Percentiles rank a stretch among this genome's conserved stretches.
Evolutionary conservation across 2,113 vertebrate genomes (phyloP).

Genomic region (Hemibagrus wyckioides): DNA sequence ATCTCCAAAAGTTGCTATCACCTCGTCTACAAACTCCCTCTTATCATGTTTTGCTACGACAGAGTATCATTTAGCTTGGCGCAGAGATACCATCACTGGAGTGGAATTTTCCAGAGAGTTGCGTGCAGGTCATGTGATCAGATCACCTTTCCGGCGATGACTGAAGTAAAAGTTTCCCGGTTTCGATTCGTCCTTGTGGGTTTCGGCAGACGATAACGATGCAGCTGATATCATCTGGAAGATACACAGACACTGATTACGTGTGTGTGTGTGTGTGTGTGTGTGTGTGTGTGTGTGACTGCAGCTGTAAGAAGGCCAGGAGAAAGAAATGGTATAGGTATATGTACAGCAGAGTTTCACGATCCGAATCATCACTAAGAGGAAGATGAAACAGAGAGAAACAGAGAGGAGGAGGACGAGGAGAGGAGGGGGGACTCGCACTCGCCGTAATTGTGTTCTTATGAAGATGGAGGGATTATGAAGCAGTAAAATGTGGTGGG

Average conservation of each 20-base stretch:
- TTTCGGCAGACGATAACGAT: not conserved
- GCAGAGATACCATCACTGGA: slow-evolving; percentile 54
- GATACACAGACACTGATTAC: not conserved
- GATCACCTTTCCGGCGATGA: slow-evolving; percentile 55
- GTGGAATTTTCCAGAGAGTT: slow-evolving; percentile 16
- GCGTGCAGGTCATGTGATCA: not conserved
- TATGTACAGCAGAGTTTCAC: not conserved
- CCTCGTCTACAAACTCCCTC: slow-evolving; percentile 28
- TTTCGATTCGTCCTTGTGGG: slow-evolving; percentile 29
- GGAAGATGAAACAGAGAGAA: not conserved
- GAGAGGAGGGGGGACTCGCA: not conserved
- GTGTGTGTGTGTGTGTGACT: not conserved
- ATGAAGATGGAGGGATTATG: slow-evolving; percentile 44
- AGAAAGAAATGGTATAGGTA: not conserved
- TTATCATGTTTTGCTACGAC: slow-evolving; percentile 42
- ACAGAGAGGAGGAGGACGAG: not conserved
- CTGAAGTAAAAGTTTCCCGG: slow-evolving; percentile 59
- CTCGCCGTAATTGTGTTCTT: slow-evolving; percentile 42
- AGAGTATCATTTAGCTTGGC: slow-evolving; percentile 44
- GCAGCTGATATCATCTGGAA: not conserved
- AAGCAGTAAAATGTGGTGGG: slow-evolving; percentile 47
- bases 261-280: not conserved
- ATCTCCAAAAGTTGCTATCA: slow-evolving; percentile 24
- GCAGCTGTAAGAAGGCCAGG: not conserved
- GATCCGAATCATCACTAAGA: not conserved